phyloP scores from a whole-genome alignment of 2,113 vertebrate species.

The Ceyx cyanopectus region DNA sequence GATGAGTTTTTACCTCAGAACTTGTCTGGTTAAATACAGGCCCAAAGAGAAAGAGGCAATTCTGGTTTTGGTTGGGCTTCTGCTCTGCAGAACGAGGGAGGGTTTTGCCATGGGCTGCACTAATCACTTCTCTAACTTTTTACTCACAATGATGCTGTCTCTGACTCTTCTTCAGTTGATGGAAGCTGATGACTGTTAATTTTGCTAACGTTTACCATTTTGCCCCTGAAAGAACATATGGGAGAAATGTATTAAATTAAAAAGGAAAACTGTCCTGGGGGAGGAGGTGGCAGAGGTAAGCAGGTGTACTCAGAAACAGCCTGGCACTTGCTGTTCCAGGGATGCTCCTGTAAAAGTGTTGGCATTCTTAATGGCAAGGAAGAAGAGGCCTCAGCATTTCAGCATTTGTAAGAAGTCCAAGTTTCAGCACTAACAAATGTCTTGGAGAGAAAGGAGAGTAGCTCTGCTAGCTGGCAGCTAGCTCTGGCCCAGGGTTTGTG shows the following conservation, averaged over 20 bases:
- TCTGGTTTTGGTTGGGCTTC: background rate
- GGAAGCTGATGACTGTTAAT: background rate
- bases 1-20: background rate
- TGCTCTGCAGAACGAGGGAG: background rate
- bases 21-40: background rate
- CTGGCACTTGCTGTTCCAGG: background rate
- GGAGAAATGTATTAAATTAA: background rate
- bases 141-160: background rate
- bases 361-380: background rate
- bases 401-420: background rate
- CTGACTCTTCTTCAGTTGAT: background rate
- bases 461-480: background rate
- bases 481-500: background rate
- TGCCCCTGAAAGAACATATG: background rate
- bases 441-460: background rate
- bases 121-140: background rate
- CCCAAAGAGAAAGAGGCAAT: background rate
- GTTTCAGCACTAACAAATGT: background rate
- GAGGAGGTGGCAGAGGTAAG: slow-evolving; percentile 1
- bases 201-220: background rate
- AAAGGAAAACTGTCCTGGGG: background rate
- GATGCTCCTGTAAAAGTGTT: background rate
- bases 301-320: background rate
- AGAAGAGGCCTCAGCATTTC: background rate
- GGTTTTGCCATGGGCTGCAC: background rate